phyloP scores from a whole-genome alignment of 2,888 invertebrate genomes.

The Onthophagus sagittarius region DNA sequence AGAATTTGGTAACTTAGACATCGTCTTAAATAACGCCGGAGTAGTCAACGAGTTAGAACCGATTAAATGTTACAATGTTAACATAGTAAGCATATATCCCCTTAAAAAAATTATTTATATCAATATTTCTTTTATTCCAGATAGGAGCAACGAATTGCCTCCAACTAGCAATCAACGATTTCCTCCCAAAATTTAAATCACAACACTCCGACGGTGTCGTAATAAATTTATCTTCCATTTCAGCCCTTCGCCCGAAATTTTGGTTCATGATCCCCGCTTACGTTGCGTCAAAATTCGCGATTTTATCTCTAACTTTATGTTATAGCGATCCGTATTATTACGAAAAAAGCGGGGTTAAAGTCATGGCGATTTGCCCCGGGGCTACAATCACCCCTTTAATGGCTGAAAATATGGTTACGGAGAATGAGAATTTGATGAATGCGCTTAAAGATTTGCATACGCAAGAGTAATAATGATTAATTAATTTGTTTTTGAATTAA shows the following conservation, averaged over 20 bases:
- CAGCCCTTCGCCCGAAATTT: neutral
- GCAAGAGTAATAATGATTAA: neutral
- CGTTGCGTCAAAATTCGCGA: neutral
- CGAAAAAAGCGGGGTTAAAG: neutral
- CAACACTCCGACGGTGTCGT: neutral
- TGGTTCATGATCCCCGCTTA: neutral
- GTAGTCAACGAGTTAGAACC: neutral
- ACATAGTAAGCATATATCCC: neutral
- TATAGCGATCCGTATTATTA: neutral
- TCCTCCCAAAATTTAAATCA: neutral
- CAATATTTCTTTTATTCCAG: neutral
- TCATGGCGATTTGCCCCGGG: neutral
- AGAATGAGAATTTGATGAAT: neutral
- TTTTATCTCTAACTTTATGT: neutral
- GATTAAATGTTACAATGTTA: neutral
- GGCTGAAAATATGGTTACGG: neutral
- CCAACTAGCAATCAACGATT: neutral
- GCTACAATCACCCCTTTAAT: neutral
- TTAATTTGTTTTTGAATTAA: neutral
- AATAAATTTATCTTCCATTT: neutral
- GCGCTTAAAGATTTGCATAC: neutral
- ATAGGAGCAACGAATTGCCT: neutral
- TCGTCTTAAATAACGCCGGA: neutral
- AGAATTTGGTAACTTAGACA: neutral
- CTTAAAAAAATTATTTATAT: too few relatives aligned